These are phyloP conservation scores for Mythimna pallens DNA, from an alignment of 2,888 invertebrate genomes.

Conservation along the genomic window DNA sequence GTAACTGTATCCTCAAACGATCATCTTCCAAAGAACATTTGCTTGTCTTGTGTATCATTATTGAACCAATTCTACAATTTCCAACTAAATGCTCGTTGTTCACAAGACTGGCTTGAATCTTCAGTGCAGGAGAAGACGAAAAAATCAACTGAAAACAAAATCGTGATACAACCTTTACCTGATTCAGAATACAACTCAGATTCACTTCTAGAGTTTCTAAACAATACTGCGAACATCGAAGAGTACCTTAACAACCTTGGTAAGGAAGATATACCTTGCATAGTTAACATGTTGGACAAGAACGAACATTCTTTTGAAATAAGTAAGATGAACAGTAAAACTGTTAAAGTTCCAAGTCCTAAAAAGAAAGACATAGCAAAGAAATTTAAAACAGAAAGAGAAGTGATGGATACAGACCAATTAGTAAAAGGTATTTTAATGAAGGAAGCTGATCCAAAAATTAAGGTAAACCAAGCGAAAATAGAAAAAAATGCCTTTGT, in stretches of 20 bases:
- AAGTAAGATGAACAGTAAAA: constrained; percentile 71
- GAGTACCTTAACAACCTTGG: constrained; percentile 86
- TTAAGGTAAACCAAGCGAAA: constrained; percentile 55
- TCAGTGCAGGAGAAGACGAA: constrained; percentile 78
- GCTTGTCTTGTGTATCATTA: constrained; percentile 82
- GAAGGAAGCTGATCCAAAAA: constrained; percentile 78
- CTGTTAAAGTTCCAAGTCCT: constrained; percentile 77
- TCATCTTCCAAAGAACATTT: constrained; percentile 82
- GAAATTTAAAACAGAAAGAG: constrained; percentile 77
- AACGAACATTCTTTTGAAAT: constrained; percentile 76
- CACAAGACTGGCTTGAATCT: constrained; percentile 86
- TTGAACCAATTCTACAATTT: constrained; percentile 86
- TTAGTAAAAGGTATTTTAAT: constrained; percentile 81
- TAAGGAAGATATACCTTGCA: constrained; percentile 87
- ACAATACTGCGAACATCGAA: constrained; percentile 87
- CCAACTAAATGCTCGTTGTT: constrained; percentile 85
- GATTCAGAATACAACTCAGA: constrained; percentile 88
- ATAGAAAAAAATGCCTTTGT: constrained; percentile 69
- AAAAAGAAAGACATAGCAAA: constrained; percentile 78
- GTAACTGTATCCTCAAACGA: constrained; percentile 78
- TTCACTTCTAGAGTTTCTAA: constrained; percentile 86
- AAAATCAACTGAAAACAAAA: constrained; percentile 79
- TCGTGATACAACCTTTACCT: constrained; percentile 83
- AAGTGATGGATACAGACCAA: constrained; percentile 84
- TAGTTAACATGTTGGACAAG: constrained; percentile 85